A percentile compares a stretch with the other conserved stretches of the same genome.
phyloP scores from a whole-genome alignment of 2,888 invertebrate genomes.

The Agrotis segetum region DNA sequence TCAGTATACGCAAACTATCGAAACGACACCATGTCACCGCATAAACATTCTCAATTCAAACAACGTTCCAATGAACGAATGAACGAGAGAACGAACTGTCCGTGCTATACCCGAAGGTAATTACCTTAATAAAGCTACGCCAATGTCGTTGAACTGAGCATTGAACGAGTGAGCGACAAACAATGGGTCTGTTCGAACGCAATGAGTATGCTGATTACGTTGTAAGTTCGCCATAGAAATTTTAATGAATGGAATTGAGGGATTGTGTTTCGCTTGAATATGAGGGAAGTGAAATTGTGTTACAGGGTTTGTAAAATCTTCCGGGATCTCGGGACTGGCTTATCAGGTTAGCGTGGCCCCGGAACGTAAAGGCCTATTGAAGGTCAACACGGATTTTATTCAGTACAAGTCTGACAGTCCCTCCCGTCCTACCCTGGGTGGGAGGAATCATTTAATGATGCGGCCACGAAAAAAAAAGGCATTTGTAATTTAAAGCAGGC shows the following conservation, averaged over 20 bases:
- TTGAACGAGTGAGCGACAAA: constrained; percentile 48
- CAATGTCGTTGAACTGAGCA: constrained; percentile 63
- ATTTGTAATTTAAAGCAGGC: too few relatives aligned
- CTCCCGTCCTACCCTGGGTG: too few relatives aligned
- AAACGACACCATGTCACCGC: neutral
- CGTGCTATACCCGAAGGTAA: constrained; percentile 43
- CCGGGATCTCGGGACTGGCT: too few relatives aligned
- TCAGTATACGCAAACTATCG: neutral
- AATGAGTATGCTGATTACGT: constrained; percentile 48
- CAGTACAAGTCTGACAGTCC: too few relatives aligned
- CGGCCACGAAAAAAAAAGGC: too few relatives aligned
- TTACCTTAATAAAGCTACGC: constrained; percentile 63
- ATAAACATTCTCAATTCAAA: constrained; percentile 25
- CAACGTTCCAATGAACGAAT: constrained; percentile 47
- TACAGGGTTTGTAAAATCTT: neutral
- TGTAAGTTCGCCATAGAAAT: constrained; percentile 37
- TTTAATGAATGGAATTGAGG: constrained; percentile 30
- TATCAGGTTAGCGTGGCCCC: too few relatives aligned
- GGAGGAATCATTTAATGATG: too few relatives aligned
- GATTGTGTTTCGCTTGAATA: constrained; percentile 13
- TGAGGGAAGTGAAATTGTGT: neutral
- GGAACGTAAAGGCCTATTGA: too few relatives aligned
- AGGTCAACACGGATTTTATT: too few relatives aligned
- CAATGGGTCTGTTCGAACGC: constrained; percentile 48
- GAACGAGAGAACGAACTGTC: constrained; percentile 59